These are phyloP conservation scores for Coluber constrictor DNA, from an alignment of 2,797 vertebrate species.

Conservation along the genomic window DNA sequence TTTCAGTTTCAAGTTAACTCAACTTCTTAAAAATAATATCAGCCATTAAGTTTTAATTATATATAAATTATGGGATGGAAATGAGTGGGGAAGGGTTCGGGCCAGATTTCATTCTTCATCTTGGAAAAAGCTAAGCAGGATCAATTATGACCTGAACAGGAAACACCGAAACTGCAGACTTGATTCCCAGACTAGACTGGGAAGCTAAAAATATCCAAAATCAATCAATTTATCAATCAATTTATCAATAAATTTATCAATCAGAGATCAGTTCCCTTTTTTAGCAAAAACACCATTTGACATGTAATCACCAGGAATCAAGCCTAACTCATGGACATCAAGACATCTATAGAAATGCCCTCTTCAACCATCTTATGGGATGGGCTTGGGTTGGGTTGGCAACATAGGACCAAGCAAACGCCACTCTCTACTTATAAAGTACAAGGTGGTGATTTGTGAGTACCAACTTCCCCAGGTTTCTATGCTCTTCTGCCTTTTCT, in stretches of 20 bases:
- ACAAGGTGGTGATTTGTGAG: background rate
- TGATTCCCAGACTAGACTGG: background rate
- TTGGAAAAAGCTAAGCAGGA: background rate
- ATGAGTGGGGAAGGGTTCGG: background rate
- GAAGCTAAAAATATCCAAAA: background rate
- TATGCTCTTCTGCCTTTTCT: background rate
- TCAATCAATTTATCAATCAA: background rate
- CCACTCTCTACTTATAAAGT: background rate
- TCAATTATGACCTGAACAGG: background rate
- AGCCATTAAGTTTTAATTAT: background rate
- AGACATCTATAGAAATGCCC: background rate
- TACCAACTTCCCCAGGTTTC: background rate
- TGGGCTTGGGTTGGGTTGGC: too few species aligned
- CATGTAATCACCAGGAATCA: background rate
- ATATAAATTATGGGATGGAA: background rate
- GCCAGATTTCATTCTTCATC: background rate
- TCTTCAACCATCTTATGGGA: background rate
- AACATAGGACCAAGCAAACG: background rate
- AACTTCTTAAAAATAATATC: background rate
- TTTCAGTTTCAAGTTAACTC: background rate
- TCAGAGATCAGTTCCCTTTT: background rate
- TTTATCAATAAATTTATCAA: background rate
- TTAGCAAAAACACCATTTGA: background rate
- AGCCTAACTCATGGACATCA: background rate
- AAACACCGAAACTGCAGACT: background rate